A percentile compares a stretch with the other conserved stretches of the same genome.
phyloP scores from a whole-genome alignment of 2,888 invertebrate genomes.

The Synergus japonicus region DNA sequence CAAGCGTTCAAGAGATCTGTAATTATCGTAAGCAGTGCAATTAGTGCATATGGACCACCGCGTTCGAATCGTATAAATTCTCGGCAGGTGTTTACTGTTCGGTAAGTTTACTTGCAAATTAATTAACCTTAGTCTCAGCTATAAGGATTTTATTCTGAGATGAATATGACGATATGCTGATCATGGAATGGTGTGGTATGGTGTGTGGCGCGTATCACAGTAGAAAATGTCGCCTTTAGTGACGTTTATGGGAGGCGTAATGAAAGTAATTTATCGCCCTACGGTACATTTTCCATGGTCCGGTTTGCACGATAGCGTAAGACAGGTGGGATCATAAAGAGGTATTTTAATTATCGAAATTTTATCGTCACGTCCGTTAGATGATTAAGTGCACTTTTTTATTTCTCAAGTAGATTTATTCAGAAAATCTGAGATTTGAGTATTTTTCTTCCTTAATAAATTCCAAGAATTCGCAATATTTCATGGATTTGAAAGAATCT shows the following conservation, averaged over 20 bases:
- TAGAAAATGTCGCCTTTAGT: conserved; percentile 26
- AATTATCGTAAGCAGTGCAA: not conserved
- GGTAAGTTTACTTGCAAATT: not conserved
- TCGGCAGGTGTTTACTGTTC: not conserved
- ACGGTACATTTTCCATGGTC: conserved; percentile 22
- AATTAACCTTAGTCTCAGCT: not conserved
- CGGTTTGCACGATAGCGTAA: not conserved
- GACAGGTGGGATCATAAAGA: conserved; percentile 23
- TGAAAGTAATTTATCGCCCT: conserved; percentile 26
- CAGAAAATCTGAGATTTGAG: not conserved
- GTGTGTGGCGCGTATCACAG: conserved; percentile 22
- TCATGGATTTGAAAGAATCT: too few relatives aligned
- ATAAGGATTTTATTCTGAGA: not conserved
- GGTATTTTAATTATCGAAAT: conserved; percentile 10
- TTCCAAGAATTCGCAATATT: too few relatives aligned
- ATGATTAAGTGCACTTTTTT: not conserved
- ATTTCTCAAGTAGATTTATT: conserved; percentile 12
- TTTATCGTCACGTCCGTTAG: conserved; percentile 20
- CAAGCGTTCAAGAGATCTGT: not conserved
- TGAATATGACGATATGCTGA: not conserved
- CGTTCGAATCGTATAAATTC: not conserved
- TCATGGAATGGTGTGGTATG: not conserved
- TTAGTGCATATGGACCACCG: not conserved
- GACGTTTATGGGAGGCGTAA: conserved; percentile 31
- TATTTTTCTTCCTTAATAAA: too few relatives aligned